phyloP scores from a whole-genome alignment of 2,797 vertebrate genomes.

The Coregonus sp. region DNA sequence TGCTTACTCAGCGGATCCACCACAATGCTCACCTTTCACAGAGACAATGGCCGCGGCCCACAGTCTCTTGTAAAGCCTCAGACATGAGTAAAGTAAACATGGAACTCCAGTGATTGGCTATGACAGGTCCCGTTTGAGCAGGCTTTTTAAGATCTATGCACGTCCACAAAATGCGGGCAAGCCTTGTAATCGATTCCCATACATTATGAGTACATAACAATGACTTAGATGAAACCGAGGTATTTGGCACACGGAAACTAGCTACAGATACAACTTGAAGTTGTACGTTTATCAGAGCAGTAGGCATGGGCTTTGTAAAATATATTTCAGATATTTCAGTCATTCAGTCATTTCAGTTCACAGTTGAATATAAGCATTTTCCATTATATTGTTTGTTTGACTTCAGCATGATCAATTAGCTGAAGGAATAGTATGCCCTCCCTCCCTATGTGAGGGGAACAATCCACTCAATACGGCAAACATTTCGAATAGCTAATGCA shows the following conservation, averaged over 20 bases:
- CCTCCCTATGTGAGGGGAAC: conserved; percentile 18
- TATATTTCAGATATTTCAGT: not conserved
- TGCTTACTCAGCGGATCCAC: conserved; percentile 67
- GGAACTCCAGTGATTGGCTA: conserved; percentile 64
- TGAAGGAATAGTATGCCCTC: conserved; percentile 4
- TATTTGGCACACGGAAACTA: not conserved
- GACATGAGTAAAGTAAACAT: conserved; percentile 55
- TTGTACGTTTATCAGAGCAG: not conserved
- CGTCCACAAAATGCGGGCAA: conserved; percentile 46
- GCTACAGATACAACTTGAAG: not conserved
- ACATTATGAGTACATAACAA: conserved; percentile 58
- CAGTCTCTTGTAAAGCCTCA: conserved; percentile 39
- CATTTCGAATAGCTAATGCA: conserved; percentile 16
- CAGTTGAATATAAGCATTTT: not conserved
- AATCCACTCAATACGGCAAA: conserved; percentile 11
- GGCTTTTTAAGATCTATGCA: conserved; percentile 40
- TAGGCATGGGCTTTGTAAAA: not conserved
- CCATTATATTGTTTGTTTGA: not conserved
- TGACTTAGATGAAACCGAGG: conserved; percentile 24
- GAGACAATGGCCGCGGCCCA: conserved; percentile 51
- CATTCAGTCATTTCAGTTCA: not conserved
- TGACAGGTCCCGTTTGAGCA: conserved; percentile 57
- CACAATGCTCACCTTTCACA: conserved; percentile 54
- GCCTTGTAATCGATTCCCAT: conserved; percentile 53
- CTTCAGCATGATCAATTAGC: conserved; percentile 23